Evolutionary conservation across 2,888 invertebrate genomes (phyloP), one percentile per base, ranked within the genome.

Genomic region (Cheilosia impressa): DNA sequence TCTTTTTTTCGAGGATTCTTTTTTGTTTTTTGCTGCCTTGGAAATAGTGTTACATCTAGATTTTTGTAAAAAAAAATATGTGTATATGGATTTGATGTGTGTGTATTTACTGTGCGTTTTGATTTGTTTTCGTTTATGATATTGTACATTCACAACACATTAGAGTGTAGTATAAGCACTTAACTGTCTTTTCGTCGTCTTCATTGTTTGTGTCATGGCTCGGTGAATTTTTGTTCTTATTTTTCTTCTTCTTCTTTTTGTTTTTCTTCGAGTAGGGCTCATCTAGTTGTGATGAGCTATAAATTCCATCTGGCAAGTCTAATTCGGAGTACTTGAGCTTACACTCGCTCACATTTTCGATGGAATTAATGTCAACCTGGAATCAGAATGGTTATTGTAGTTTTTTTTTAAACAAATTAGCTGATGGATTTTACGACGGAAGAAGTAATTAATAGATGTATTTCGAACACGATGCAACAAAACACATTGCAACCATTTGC

Each of bases 81-180:
- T 38, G 7, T 31, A 31, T 9, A 45, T 58, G 31, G 38, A 38
- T 38, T 38, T 38, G 38, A 38, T 57, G 43, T 73, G 47, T 45
- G 15, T 53, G 41, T 19, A 27, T 69, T 50, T 53, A 43, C 10
- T 66, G 79, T 75, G 69, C 53, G 69, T 55, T 73, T 53, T 52
- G 6, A 15, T 52, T 52, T 52, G n/a, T 15, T 31, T 13, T 31
- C 19, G 41, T 66, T 85, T 91, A 92, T 84, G 92, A 92, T 88
- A 92, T 92, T 87, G 92, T 89, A 88, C 92, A 92, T 85, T 92
- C 92, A 89, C 92, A 92, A 89, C 92, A 92, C 91, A 92, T 91
- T 47, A 92, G 89, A 41, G 92, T 91, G 87, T 91, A 92, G 87
- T 92, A 92, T 24, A 92, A 89, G 88, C 92, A 92, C 87, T 91